These are phyloP conservation scores for Anseranas semipalmata DNA, from an alignment of 2,113 vertebrate genomes.

Conservation along the genomic window DNA sequence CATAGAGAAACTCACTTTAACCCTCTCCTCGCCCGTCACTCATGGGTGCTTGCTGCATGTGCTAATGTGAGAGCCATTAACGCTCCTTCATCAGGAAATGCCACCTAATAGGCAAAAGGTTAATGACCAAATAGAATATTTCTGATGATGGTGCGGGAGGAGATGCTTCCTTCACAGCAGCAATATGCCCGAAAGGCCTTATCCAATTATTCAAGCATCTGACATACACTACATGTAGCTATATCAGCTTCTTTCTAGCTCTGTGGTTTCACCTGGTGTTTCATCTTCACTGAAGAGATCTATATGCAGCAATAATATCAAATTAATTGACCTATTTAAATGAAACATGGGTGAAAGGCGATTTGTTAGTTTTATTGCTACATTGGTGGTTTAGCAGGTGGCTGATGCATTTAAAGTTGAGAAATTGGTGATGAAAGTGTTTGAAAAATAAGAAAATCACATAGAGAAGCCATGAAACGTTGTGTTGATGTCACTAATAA, in stretches of 20 bases:
- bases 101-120: background rate
- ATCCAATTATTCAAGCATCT: background rate
- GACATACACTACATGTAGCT: background rate
- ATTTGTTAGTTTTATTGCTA: background rate
- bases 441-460: background rate
- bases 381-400: background rate
- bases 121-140: background rate
- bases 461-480: background rate
- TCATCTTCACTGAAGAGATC: background rate
- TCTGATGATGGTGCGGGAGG: background rate
- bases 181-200: background rate
- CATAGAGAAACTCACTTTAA: constrained; percentile 45
- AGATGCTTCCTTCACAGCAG: background rate
- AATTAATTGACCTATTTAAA: background rate
- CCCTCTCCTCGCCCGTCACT: constrained; percentile 38
- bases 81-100: background rate
- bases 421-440: background rate
- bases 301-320: background rate
- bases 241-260: background rate
- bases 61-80: constrained; percentile 57
- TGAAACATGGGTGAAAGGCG: background rate
- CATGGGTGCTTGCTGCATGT: background rate
- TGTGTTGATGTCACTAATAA: background rate
- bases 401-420: background rate
- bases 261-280: background rate